Base-by-base conservation (phyloP, 1,140 invertebrate genomes). In the Solen grandis region DNA sequence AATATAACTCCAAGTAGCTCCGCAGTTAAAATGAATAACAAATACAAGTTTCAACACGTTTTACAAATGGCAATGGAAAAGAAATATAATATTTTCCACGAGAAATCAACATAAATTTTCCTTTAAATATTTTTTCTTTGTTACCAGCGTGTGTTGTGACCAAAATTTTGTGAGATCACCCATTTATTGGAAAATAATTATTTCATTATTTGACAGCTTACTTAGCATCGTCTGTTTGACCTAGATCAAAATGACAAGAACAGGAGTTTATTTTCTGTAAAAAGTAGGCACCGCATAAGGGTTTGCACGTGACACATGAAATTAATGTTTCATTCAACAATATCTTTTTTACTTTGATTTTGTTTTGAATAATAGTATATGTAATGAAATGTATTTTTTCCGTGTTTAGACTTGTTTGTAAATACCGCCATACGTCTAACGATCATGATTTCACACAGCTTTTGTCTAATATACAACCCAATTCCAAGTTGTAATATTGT, bases 1-100 rank as follows among this genome's bases (percentile, higher is more conserved):
- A n/a, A n/a, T n/a, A 66, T 76, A 63, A 60, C 75, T 78, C 75
- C 75, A 69, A 78, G 75, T 35, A 78, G 31, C 59, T 60, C 75
- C 63, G 75, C 75, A 78, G 75, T 41, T 52, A 78, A 78, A 69
- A 69, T 27, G 33, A 46, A 46, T 19, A 10, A 10, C 8, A 46
- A 19, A 19, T 8, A 46, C 41, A 19, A 46, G 41, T 46, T 46
- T 19, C 19, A 46, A 46, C 41, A 46, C 19, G 41, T 10, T 10
- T 46, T 19, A n/a, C 19, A 19, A 46, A 46, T 19, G 19, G 8
- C 41, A 46, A 46, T 19, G 8, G 41, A 10, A 19, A 46, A 46
- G 8, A 46, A 46, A 46, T 19, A 46, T 46, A 46, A 46, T 46
- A 8, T 19, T 46, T 46, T 46, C 8, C 41, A 19, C 19, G 8